These are phyloP conservation scores for Merodon equestris DNA, from an alignment of 2,888 invertebrate species.

Conservation along the genomic window DNA sequence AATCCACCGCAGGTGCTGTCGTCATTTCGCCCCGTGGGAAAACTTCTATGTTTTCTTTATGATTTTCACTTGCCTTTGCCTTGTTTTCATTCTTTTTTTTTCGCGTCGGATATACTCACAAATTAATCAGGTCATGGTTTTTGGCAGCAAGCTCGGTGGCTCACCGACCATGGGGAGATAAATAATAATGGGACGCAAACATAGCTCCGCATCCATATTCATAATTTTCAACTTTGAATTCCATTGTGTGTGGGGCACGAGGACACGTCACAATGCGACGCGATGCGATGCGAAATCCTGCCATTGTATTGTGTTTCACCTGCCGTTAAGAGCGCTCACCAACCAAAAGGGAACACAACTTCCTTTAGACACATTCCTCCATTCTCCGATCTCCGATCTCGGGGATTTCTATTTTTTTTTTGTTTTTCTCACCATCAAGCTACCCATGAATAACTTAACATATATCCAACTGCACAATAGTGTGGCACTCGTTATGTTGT, in stretches of 20 bases:
- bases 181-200: constrained; percentile 48
- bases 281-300: not conserved
- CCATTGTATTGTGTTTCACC: constrained; percentile 10
- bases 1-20: constrained; percentile 49
- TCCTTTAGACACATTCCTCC: constrained; percentile 10
- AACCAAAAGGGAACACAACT: constrained; percentile 10
- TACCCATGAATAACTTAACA: constrained; percentile 58
- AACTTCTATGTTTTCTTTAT: not conserved
- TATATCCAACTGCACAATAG: constrained; percentile 34
- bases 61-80: too few species aligned
- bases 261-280: not conserved
- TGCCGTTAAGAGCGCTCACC: constrained; percentile 17
- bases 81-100: too few species aligned
- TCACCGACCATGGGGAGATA: constrained; percentile 9
- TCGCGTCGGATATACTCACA: constrained; percentile 10
- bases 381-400: constrained; percentile 4
- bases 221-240: constrained; percentile 49
- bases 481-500: constrained; percentile 49
- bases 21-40: constrained; percentile 18
- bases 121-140: constrained; percentile 67
- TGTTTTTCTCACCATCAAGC: too few species aligned
- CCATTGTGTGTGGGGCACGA: constrained; percentile 26
- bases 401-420: not conserved
- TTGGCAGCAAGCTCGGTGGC: constrained; percentile 25
- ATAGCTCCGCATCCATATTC: constrained; percentile 56